Percentiles rank a stretch among this genome's conserved stretches.
phyloP scores from a whole-genome alignment of 2,113 vertebrate species.

The Scalopus aquaticus region DNA sequence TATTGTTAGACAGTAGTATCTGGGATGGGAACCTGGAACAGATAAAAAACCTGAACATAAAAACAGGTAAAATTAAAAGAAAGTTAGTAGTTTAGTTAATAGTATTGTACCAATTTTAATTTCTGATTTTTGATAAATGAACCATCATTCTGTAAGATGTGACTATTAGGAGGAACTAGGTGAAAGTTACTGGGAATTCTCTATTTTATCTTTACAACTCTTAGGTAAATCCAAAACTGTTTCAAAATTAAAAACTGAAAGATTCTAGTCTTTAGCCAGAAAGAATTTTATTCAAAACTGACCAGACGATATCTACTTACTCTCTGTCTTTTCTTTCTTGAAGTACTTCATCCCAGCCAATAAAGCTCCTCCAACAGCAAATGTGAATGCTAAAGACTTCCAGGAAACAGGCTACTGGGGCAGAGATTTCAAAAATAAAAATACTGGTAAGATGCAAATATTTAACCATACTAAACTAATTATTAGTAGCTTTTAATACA shows the following conservation, averaged over 20 bases:
- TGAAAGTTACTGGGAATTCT: background rate
- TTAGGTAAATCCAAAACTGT: background rate
- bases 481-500: background rate
- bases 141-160: background rate
- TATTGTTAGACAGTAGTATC: background rate
- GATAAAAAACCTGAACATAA: background rate
- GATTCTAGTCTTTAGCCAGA: background rate
- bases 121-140: constrained; percentile 20
- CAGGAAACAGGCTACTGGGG: constrained; percentile 93
- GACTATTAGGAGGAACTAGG: background rate
- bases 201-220: background rate
- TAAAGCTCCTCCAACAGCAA: constrained; percentile 91
- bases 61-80: background rate
- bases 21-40: background rate
- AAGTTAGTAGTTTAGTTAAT: background rate
- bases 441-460: background rate
- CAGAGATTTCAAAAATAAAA: constrained; percentile 44
- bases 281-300: background rate
- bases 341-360: constrained; percentile 92
- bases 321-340: constrained; percentile 91
- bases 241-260: background rate
- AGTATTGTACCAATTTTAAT: background rate
- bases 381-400: constrained; percentile 93
- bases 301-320: constrained; percentile 83
- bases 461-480: background rate